These are phyloP conservation scores for Drosophila kanapiae DNA, from an alignment of 1,140 invertebrate species.

Conservation along the genomic window DNA sequence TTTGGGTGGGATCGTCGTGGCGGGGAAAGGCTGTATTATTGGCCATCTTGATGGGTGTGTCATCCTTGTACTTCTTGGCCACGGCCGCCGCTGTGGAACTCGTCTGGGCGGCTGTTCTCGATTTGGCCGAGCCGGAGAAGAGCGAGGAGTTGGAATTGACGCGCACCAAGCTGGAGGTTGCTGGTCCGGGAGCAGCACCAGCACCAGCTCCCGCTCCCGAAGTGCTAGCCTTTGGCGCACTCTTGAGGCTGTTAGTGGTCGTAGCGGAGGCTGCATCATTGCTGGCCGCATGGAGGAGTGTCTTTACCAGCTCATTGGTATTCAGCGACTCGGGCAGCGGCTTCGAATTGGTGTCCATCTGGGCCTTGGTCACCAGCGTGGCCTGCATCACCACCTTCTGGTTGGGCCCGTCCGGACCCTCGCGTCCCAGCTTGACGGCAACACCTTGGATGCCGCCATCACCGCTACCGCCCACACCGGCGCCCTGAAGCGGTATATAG, in stretches of 20 bases:
- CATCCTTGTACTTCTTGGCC: slow-evolving; percentile 80
- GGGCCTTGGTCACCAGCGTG: slow-evolving; percentile 89
- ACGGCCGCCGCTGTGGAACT: slow-evolving; percentile 38
- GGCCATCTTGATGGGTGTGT: slow-evolving; percentile 85
- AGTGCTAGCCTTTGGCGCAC: slow-evolving; percentile 86
- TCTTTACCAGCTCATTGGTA: slow-evolving; percentile 80
- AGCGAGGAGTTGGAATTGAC: slow-evolving; percentile 80
- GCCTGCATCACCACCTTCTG: slow-evolving; percentile 89
- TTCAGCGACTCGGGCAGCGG: slow-evolving; percentile 73
- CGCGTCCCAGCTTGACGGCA: slow-evolving; percentile 89
- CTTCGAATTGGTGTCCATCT: slow-evolving; percentile 85
- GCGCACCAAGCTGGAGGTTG: slow-evolving; percentile 54
- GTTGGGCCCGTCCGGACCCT: slow-evolving; percentile 88
- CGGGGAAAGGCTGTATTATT: slow-evolving; percentile 87
- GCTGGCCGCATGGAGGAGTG: slow-evolving; percentile 70
- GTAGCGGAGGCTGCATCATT: slow-evolving; percentile 46
- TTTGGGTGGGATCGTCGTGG: slow-evolving; percentile 86
- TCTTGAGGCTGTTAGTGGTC: slow-evolving; percentile 83
- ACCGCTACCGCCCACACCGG: slow-evolving; percentile 85
- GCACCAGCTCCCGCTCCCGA: slow-evolving; percentile 31
- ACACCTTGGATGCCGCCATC: slow-evolving; percentile 88
- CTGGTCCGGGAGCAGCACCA: not conserved
- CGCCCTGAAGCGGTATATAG: slow-evolving; percentile 89
- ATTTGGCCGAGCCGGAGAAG: slow-evolving; percentile 79
- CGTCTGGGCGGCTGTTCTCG: slow-evolving; percentile 60